Evolutionary conservation across 2,888 invertebrate genomes (phyloP).

Genomic region (Odontocolon sp.): DNA sequence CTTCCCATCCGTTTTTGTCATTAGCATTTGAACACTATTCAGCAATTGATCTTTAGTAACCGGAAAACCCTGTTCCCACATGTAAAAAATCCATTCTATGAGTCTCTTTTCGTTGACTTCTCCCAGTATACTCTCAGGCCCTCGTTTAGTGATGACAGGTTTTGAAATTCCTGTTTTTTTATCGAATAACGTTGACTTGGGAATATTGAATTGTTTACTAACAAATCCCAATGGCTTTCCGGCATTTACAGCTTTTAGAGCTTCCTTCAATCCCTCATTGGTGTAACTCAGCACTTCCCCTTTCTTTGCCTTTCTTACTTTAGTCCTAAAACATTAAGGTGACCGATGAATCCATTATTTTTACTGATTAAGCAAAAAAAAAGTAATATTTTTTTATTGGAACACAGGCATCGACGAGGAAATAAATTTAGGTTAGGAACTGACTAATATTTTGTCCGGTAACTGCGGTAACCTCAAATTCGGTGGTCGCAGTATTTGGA

Average conservation of each 20-base stretch:
- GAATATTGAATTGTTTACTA: slow-evolving; percentile 43
- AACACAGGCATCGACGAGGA: no score
- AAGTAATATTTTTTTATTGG: no score
- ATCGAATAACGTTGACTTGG: slow-evolving; percentile 53
- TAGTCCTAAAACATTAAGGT: no score
- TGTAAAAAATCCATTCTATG: slow-evolving; percentile 64
- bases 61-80: no score
- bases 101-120: slow-evolving; percentile 35
- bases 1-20: slow-evolving; percentile 21
- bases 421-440: no score
- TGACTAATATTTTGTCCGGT: no score
- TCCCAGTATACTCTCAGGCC: slow-evolving; percentile 16
- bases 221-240: background rate
- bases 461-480: no score
- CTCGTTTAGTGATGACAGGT: slow-evolving; percentile 3
- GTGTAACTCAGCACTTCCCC: background rate
- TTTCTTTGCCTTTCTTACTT: no score
- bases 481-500: no score
- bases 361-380: no score
- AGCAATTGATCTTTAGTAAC: slow-evolving; percentile 65
- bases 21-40: slow-evolving; percentile 56
- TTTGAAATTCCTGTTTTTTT: slow-evolving; percentile 53
- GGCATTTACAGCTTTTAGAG: slow-evolving; percentile 10
- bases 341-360: no score
- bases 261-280: slow-evolving; percentile 8